Percentiles rank a stretch among this genome's conserved stretches.
These are phyloP conservation scores for Hecatera dysodea DNA, from an alignment of 2,888 invertebrate genomes.

Conservation along the genomic window DNA sequence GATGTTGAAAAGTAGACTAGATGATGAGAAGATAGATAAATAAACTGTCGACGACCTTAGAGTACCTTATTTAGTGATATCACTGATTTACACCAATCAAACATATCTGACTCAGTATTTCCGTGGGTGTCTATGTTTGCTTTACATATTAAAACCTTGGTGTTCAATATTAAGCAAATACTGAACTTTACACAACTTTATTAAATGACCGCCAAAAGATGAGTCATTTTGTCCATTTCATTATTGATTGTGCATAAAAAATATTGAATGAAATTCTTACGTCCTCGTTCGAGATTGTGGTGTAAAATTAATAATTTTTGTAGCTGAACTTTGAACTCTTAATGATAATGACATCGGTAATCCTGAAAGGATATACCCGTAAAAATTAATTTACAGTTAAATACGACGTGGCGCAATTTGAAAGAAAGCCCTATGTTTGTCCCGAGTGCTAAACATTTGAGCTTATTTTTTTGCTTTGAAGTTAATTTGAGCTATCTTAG, in stretches of 20 bases:
- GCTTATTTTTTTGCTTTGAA: too few species aligned
- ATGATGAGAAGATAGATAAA: neutral
- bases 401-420: too few species aligned
- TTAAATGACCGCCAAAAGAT: slow-evolving; percentile 12
- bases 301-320: neutral
- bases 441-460: too few species aligned
- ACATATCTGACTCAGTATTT: slow-evolving; percentile 27
- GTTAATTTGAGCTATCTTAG: too few species aligned
- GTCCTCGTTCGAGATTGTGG: neutral
- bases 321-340: neutral
- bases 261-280: neutral
- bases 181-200: slow-evolving; percentile 28
- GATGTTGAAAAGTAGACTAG: neutral
- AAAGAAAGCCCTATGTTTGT: too few species aligned
- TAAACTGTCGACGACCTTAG: neutral
- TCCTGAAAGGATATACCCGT: neutral
- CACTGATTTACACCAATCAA: neutral
- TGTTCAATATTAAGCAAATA: slow-evolving; percentile 15
- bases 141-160: slow-evolving; percentile 28
- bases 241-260: slow-evolving; percentile 1
- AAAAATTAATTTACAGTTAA: neutral
- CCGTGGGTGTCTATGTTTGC: slow-evolving; percentile 14
- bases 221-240: slow-evolving; percentile 20
- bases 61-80: neutral
- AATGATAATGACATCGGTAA: neutral